Conservation (phyloP, 1,140 invertebrate genomes). For the Neodiprion lecontei region DNA sequence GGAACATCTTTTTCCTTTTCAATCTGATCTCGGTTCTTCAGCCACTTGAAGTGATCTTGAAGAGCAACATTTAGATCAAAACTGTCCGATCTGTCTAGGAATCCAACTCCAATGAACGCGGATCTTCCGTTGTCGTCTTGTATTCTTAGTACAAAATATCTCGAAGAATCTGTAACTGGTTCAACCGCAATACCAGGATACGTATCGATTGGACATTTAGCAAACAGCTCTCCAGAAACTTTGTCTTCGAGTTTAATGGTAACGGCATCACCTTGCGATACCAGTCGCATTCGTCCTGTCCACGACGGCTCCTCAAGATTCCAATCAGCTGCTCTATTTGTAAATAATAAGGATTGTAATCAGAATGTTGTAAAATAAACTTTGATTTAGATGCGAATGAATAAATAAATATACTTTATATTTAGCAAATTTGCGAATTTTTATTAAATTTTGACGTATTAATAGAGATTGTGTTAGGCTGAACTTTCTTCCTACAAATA, state of each 20-base stretch:
- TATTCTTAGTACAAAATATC: slow-evolving; percentile 97
- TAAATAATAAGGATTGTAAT: slow-evolving; percentile 37
- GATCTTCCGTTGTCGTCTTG: slow-evolving; percentile 93
- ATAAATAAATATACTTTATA: background rate
- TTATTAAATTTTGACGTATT: too few relatives aligned
- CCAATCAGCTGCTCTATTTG: slow-evolving; percentile 94
- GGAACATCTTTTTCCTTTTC: slow-evolving; percentile 80
- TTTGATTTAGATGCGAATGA: slow-evolving; percentile 6
- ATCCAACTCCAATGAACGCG: slow-evolving; percentile 98
- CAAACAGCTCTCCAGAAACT: slow-evolving; percentile 92
- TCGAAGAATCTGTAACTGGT: slow-evolving; percentile 94
- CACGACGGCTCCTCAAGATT: slow-evolving; percentile 95
- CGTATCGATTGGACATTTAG: slow-evolving; percentile 95
- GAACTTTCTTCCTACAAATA: background rate
- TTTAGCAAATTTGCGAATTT: too few relatives aligned
- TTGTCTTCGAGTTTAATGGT: slow-evolving; percentile 97
- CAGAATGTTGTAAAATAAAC: background rate
- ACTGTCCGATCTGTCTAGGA: slow-evolving; percentile 96
- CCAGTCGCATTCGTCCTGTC: slow-evolving; percentile 92
- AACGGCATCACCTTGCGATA: slow-evolving; percentile 86
- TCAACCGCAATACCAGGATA: slow-evolving; percentile 96
- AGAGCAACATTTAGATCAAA: slow-evolving; percentile 99
- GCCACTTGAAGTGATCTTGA: slow-evolving; percentile 98
- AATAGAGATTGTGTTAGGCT: too few relatives aligned
- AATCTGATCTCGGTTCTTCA: slow-evolving; percentile 90